Evolutionary conservation across 1,140 invertebrate species (phyloP), one percentile per base, ranked within the genome.

Genomic region (Calephelis virginiensis): DNA sequence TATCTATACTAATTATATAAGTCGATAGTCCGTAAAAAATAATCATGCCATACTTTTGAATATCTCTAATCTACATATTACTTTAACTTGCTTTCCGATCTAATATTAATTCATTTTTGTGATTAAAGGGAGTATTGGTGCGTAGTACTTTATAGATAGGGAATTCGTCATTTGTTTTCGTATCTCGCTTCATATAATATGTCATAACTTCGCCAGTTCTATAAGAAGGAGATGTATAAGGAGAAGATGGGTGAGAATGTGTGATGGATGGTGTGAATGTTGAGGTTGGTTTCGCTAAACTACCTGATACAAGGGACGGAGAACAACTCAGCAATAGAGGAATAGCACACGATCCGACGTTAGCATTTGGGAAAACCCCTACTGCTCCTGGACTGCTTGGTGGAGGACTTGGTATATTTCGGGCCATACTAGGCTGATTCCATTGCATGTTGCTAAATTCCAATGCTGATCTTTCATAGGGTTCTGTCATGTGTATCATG

Each of bases 281-380:
- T 38, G 56, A 37, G n/a, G 28, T 11, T 7, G 79, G 64, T 61
- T 87, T 86, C 6, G 82, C 78, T 48, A 90, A 72, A 38, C 77
- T 89, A 14, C 88, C 88, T 43, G 82, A 80, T 9, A 83, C 81
- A 11, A 90, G 80, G 11, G 81, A 81, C 0, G 88, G 88, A 0
- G 86, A 85, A 65, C 88, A 90, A 64, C 86, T 86, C 28, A 90
- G 64, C 10, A 90, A 69, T 38, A 90, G 61, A 0, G 88, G 88
- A 46, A 89, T 82, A 12, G 77, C 81, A 61, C 86, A 90, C 8
- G 80, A 76, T 38, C 81, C 82, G 8, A 78, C 72, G 50, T 84
- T 83, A 37, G 83, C 83, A 59, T 81, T 81, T 1, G 86, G 85
- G 70, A 89, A 90, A 13, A 88, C 61, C 28, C 85, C 86, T 12